Evolutionary conservation across 2,113 vertebrate genomes (phyloP), one percentile per base, ranked within the genome.

Genomic region (Actinemys pallida): DNA sequence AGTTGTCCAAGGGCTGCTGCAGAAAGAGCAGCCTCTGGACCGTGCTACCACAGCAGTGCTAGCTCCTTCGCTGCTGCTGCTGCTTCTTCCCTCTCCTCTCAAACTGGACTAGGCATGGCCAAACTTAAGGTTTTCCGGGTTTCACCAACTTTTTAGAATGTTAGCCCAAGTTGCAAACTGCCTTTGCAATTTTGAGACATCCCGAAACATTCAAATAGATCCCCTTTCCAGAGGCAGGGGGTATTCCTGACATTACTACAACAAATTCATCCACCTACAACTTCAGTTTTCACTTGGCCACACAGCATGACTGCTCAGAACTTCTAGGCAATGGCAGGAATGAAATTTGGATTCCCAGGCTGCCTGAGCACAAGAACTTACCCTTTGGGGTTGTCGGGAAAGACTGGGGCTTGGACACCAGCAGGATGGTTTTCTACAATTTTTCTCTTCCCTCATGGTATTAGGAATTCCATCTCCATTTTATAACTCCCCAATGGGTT

Each of bases 31-130:
- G 65, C 35, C 35, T 69, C 65, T 69, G 6, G 35, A 9, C 59
- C 9, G 2, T 1, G 3, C 9, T 72, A 22, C n/a, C 65, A 20
- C n/a, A 5, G 9, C 9, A 20, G 4, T 22, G n/a, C 65, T 9
- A 19, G 16, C 35, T n/a, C n/a, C 8, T 39, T 20, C n/a, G 35
- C 62, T 69, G n/a, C 52, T 53, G 52, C 57, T 59, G 57, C n/a
- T 72, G n/a, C 65, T 39, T 72, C n/a, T 39, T 72, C n/a, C 35
- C n/a, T 72, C 19, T 19, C n/a, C 65, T 72, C 65, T 39, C 65
- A 72, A 39, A 39, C 65, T 39, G 35, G 19, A 72, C 17, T 39
- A 22, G 65, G 35, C 4, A 39, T 39, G 19, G 13, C 19, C 19
- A 4, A 72, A 72, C 65, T n/a, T 22, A 72, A 72, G 19, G n/a